phyloP scores from a whole-genome alignment of 2,797 vertebrate species.

The Sciurus vulgaris region DNA sequence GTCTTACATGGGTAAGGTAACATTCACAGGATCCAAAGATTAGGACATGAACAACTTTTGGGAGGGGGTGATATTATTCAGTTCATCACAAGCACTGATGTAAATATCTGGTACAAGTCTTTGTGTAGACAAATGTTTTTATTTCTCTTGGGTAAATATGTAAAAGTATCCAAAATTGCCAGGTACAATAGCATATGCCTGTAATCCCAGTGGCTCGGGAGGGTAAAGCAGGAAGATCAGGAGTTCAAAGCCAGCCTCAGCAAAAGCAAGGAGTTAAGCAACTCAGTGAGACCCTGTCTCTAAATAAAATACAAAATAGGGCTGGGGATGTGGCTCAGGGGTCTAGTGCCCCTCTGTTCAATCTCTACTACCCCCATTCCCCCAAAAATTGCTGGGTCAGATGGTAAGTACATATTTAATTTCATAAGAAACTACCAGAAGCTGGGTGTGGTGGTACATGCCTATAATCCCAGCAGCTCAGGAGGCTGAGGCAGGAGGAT shows the following conservation, averaged over 20 bases:
- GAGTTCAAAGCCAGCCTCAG: no score
- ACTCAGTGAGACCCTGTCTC: no score
- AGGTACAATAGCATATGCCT: not conserved
- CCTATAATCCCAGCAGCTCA: no score
- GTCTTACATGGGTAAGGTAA: not conserved
- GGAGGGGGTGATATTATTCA: not conserved
- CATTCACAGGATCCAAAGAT: not conserved
- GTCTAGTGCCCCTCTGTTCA: no score
- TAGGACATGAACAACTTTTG: not conserved
- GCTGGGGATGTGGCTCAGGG: no score
- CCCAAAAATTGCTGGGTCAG: not conserved
- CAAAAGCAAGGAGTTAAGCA: no score
- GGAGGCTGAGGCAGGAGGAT: no score
- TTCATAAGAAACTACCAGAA: not conserved
- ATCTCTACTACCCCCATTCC: no score
- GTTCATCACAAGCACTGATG: constrained; percentile 1
- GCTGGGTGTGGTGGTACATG: no score
- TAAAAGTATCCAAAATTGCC: constrained; percentile 26
- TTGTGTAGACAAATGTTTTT: constrained; percentile 30
- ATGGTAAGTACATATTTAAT: constrained; percentile 21
- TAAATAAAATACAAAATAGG: no score
- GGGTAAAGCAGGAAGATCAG: no score
- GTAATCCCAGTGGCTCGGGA: no score
- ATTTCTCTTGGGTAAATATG: constrained; percentile 51
- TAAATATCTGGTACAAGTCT: not conserved